phyloP scores from a whole-genome alignment of 2,113 vertebrate genomes.

The Microcebus ravelobensis region DNA sequence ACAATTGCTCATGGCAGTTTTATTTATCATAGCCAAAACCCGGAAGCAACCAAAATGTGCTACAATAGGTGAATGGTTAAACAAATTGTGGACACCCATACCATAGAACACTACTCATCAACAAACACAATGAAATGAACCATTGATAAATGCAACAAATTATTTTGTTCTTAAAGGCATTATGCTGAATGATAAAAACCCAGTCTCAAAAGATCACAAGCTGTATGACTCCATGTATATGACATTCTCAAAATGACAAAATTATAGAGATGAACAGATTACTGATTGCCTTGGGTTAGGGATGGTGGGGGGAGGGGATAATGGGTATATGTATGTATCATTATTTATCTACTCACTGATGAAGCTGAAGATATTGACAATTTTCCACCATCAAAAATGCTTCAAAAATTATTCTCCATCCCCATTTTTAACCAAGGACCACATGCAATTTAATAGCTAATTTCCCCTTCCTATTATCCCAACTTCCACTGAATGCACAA shows the following conservation, averaged over 20 bases:
- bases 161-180: background rate
- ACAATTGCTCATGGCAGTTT: background rate
- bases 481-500: background rate
- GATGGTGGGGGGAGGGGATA: accelerated
- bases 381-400: background rate
- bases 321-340: background rate
- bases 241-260: constrained; percentile 7
- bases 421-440: background rate
- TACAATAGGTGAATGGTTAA: background rate
- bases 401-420: background rate
- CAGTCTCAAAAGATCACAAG: background rate
- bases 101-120: background rate
- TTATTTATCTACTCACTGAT: background rate
- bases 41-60: background rate
- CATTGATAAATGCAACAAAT: background rate
- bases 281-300: background rate
- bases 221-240: background rate
- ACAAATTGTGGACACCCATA: background rate
- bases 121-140: background rate
- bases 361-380: background rate
- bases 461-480: background rate
- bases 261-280: background rate
- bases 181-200: background rate
- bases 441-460: background rate
- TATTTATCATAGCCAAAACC: background rate